These are phyloP conservation scores for Unio pictorum DNA, from an alignment of 2,888 invertebrate genomes.

Conservation along the genomic window DNA sequence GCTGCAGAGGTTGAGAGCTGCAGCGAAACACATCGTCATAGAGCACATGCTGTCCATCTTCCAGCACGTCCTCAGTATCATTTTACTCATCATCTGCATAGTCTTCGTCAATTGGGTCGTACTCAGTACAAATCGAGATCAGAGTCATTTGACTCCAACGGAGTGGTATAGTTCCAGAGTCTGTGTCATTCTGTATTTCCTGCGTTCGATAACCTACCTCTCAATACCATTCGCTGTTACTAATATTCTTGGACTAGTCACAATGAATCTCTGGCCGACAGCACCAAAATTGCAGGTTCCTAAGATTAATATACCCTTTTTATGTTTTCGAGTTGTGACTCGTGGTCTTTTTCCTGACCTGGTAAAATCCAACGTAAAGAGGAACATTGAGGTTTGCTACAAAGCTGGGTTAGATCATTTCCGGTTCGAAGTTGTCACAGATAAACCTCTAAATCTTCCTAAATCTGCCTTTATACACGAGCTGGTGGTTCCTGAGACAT, in stretches of 20 bases:
- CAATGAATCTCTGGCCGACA: slow-evolving; percentile 2
- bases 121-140: slow-evolving; percentile 26
- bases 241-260: slow-evolving; percentile 35
- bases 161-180: slow-evolving; percentile 19
- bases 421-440: slow-evolving; percentile 43
- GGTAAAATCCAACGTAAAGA: slow-evolving; percentile 26
- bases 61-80: slow-evolving; percentile 14
- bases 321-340: too few relatives aligned
- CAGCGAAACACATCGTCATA: too few relatives aligned
- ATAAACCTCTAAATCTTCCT: slow-evolving; percentile 26
- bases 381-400: slow-evolving; percentile 34
- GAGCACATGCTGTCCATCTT: slow-evolving; percentile 3
- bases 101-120: slow-evolving; percentile 18
- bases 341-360: slow-evolving; percentile 29
- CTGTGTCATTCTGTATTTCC: slow-evolving; percentile 15
- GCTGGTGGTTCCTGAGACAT: slow-evolving; percentile 32
- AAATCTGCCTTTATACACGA: slow-evolving; percentile 13
- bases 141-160: slow-evolving; percentile 22
- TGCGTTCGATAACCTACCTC: slow-evolving; percentile 26
- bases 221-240: slow-evolving; percentile 27
- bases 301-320: too few relatives aligned
- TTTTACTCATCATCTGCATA: slow-evolving; percentile 18
- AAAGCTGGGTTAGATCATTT: slow-evolving; percentile 37
- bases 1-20: too few relatives aligned
- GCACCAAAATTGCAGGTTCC: too few relatives aligned